phyloP scores from a whole-genome alignment of 2,888 invertebrate genomes.

The Pardosa pseudoannulata region DNA sequence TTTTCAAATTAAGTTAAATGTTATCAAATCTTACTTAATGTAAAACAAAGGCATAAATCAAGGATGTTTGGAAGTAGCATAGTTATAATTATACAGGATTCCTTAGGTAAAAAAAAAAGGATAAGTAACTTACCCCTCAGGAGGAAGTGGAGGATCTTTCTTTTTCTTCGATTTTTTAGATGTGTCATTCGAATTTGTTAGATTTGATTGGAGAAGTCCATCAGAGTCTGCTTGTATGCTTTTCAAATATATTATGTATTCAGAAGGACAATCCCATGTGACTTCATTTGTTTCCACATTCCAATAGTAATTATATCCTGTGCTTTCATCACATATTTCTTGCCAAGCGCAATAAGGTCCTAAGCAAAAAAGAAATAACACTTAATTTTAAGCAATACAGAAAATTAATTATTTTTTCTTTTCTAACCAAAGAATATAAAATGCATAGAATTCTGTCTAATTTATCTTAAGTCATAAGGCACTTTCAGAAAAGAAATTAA shows the following conservation, averaged over 20 bases:
- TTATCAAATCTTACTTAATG: too few species aligned
- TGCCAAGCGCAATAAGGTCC: conserved; percentile 80
- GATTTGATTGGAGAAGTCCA: neutral
- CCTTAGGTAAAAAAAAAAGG: too few species aligned
- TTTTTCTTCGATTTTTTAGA: conserved; percentile 32
- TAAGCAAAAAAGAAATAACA: neutral
- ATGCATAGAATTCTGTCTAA: too few species aligned
- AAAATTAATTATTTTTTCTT: too few species aligned
- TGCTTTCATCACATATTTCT: conserved; percentile 82
- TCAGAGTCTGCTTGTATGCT: neutral
- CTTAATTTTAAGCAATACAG: too few species aligned
- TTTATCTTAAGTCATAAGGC: too few species aligned
- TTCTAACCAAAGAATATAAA: too few species aligned
- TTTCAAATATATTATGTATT: conserved; percentile 76
- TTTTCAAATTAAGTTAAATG: too few species aligned
- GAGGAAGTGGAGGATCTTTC: neutral
- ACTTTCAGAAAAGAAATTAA: too few species aligned
- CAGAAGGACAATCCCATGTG: conserved; percentile 82
- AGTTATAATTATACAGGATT: neutral
- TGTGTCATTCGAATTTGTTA: conserved; percentile 27
- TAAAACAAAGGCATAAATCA: too few species aligned
- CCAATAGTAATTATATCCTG: conserved; percentile 84
- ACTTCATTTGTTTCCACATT: conserved; percentile 82
- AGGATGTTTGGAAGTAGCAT: too few species aligned
- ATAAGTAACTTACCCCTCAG: conserved; percentile 51